Evolutionary conservation across 2,888 invertebrate genomes (phyloP), one percentile per base, ranked within the genome.

Genomic region (Parnassius smintheus): DNA sequence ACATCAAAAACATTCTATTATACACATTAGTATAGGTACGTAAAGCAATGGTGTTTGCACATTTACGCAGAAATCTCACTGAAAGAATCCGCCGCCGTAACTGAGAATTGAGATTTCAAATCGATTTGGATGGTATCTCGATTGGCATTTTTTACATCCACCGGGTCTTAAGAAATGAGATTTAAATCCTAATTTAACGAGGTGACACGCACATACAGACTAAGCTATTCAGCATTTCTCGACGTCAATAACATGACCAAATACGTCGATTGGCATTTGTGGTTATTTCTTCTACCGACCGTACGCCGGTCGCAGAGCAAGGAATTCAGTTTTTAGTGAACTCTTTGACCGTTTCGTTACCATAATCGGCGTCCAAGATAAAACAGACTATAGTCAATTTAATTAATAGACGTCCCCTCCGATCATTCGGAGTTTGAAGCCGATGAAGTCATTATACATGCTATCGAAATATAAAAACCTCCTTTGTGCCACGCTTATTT

Each of bases 401-500:
- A 85, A 86, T 84, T 82, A 82, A 85, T 86, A 83, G 76, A 76
- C 69, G 78, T 78, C 81, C 73, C 76, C 77, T 78, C 70, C 73
- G 73, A 69, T 73, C 69, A 71, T 69, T 74, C 65, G 68, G 64
- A 65, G 73, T 69, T 69, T 68, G 67, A 69, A 72, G 69, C 57
- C 71, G 75, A 89, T 88, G 77, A 83, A 88, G 88, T 77, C 83
- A 88, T 89, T 86, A 86, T 76, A 73, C 73, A 81, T 80, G 74
- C 72, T 82, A 77, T 77, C 75, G 73, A 82, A 86, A 83, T 82
- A 80, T 78, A 72, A 80, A 18, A 78, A 68, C 73, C 64, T 62
- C 66, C 62, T 63, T 62, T 59, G 64, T 65, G 59, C 64, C 70
- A 68, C 60, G 56, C 54, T 58, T 62, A 68, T 70, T 69, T 66